A percentile compares a stretch with the other conserved stretches of the same genome.
These are phyloP conservation scores for Gymnogyps californianus DNA, from an alignment of 2,113 vertebrate species.

Conservation along the genomic window DNA sequence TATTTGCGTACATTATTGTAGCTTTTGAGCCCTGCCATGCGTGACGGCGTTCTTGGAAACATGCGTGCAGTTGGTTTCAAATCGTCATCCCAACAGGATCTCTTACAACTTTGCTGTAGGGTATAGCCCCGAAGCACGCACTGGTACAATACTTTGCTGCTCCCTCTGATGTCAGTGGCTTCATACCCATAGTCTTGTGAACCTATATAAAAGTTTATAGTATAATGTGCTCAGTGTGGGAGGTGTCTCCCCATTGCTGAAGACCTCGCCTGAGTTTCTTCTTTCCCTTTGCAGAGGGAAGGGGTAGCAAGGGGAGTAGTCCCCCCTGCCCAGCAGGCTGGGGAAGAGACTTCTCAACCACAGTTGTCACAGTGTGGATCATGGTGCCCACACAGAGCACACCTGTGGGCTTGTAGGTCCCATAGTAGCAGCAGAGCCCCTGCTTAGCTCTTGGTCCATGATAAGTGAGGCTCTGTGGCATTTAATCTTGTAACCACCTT, in stretches of 20 bases:
- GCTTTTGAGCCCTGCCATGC: slow-evolving; percentile 11
- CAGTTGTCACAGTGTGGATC: neutral
- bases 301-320: neutral
- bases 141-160: neutral
- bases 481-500: neutral
- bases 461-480: neutral
- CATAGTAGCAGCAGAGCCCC: neutral
- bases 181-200: neutral
- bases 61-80: neutral
- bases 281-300: neutral
- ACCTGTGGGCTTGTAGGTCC: neutral
- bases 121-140: neutral
- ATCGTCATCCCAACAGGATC: neutral
- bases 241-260: neutral
- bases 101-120: neutral
- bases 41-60: neutral
- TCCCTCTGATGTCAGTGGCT: neutral
- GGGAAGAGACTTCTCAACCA: neutral
- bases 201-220: neutral
- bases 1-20: neutral
- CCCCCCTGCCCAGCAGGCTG: too few species aligned
- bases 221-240: neutral
- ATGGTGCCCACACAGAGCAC: rapidly evolving
- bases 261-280: neutral
- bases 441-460: neutral